Percentiles rank a stretch among this genome's conserved stretches.
phyloP scores from a whole-genome alignment of 2,888 invertebrate genomes.

The Netelia inedita region DNA sequence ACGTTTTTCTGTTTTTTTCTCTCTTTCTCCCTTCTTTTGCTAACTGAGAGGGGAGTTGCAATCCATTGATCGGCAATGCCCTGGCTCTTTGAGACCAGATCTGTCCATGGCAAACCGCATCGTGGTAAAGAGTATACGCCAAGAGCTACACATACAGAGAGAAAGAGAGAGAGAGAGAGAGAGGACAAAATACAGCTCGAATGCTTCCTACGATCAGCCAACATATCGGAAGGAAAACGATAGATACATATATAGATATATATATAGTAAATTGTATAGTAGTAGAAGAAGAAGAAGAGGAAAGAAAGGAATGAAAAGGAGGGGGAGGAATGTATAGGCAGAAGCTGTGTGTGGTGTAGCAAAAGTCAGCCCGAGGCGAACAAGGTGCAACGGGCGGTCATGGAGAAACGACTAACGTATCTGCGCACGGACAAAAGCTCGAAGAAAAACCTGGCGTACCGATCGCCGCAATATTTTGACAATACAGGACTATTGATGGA shows the following conservation, averaged over 20 bases:
- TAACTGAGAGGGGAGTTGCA: conserved; percentile 49
- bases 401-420: conserved; percentile 30
- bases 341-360: conserved; percentile 54
- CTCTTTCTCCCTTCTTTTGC: conserved; percentile 13
- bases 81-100: conserved; percentile 62
- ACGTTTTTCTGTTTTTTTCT: conserved; percentile 25
- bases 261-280: conserved; percentile 27
- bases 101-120: conserved; percentile 66
- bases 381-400: conserved; percentile 63
- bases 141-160: conserved; percentile 24
- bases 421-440: conserved; percentile 69
- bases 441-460: conserved; percentile 74
- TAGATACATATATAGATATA: conserved; percentile 42
- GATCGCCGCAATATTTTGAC: conserved; percentile 85
- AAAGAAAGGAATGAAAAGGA: conserved; percentile 26
- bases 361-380: conserved; percentile 68
- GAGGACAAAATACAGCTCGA: conserved; percentile 50
- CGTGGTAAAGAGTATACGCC: conserved; percentile 56
- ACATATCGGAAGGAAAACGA: conserved; percentile 41
- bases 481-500: conserved; percentile 82
- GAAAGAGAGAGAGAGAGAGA: not conserved
- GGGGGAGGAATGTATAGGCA: conserved; percentile 63
- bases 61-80: conserved; percentile 70
- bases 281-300: conserved; percentile 36
- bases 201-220: conserved; percentile 26